Evolutionary conservation across 53 echinoderm and acorn worm species (phyloP).

Genomic region (Glandiceps talaboti): DNA sequence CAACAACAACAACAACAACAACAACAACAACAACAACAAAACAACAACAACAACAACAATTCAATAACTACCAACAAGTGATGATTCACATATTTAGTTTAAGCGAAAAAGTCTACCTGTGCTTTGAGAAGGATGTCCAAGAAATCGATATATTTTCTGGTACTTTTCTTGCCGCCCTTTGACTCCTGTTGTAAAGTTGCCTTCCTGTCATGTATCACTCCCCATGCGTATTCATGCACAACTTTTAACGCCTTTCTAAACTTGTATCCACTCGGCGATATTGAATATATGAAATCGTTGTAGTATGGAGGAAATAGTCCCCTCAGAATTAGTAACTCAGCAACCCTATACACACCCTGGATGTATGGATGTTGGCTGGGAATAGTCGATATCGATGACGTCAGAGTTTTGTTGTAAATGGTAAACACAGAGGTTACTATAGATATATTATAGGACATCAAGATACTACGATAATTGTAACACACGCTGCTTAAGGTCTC

Average conservation of each 20-base stretch:
- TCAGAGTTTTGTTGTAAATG: too few species aligned
- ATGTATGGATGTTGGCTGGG: slow-evolving; percentile 13
- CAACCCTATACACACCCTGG: slow-evolving; percentile 19
- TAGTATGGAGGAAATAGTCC: slow-evolving; percentile 26
- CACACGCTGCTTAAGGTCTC: too few species aligned
- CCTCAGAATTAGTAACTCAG: slow-evolving; percentile 28
- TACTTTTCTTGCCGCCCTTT: background rate
- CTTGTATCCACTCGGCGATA: slow-evolving; percentile 20
- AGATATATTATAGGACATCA: too few species aligned
- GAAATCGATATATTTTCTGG: slow-evolving; percentile 27
- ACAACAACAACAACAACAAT: too few species aligned
- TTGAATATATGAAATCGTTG: slow-evolving; percentile 30
- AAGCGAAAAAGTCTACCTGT: background rate
- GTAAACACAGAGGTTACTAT: too few species aligned
- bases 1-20: too few species aligned
- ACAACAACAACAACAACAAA: too few species aligned
- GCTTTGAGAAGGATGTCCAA: slow-evolving; percentile 25
- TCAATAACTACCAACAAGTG: too few species aligned
- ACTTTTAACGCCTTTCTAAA: slow-evolving; percentile 26
- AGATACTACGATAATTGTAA: too few species aligned
- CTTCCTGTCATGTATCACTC: slow-evolving; percentile 17
- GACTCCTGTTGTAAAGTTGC: background rate
- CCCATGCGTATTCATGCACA: slow-evolving; percentile 24
- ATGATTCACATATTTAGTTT: background rate
- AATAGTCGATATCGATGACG: too few species aligned